Evolutionary conservation across 2,797 vertebrate species (phyloP).

Genomic region (Zalophus californianus): DNA sequence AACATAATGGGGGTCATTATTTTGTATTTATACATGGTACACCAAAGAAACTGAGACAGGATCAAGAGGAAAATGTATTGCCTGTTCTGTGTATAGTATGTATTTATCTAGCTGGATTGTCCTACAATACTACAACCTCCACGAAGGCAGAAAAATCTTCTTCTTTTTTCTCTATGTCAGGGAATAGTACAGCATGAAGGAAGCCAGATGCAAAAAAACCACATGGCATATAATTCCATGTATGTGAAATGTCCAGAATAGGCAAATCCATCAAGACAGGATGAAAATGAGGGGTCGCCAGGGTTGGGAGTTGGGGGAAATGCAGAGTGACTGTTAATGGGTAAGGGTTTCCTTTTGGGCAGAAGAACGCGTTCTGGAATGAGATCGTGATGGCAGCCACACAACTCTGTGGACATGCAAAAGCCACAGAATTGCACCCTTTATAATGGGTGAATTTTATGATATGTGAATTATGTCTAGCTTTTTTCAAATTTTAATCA

Average conservation of each 20-base stretch:
- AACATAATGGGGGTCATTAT: accelerated
- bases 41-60: neutral
- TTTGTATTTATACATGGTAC: neutral
- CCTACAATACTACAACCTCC: neutral
- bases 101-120: neutral
- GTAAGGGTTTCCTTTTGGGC: neutral
- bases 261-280: neutral
- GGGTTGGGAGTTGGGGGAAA: neutral
- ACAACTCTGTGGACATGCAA: neutral
- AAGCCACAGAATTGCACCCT: neutral
- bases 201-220: neutral
- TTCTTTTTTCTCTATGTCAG: neutral
- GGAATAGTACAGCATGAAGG: neutral
- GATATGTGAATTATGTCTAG: neutral
- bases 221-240: too few species aligned
- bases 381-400: neutral
- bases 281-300: neutral
- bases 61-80: neutral
- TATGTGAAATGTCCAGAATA: neutral
- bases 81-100: neutral
- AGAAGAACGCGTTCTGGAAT: neutral
- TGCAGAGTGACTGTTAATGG: neutral
- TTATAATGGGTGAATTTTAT: neutral
- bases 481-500: neutral
- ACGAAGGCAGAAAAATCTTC: neutral